Conservation (phyloP, 2,888 invertebrate genomes). For the Synanthedon myopaeformis region DNA sequence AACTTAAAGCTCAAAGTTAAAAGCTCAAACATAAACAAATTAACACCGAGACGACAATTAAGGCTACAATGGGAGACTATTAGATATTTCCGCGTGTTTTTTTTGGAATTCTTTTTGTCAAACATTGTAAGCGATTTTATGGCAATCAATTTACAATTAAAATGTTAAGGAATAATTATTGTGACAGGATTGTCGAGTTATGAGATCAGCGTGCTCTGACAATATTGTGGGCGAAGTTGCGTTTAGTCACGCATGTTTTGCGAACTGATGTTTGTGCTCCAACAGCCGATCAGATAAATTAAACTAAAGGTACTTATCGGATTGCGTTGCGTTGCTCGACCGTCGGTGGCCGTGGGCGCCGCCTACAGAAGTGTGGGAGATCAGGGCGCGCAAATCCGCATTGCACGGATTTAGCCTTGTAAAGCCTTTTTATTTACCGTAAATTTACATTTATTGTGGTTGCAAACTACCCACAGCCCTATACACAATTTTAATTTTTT, state of each 20-base stretch:
- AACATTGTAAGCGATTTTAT: slow-evolving; percentile 4
- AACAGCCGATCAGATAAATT: neutral
- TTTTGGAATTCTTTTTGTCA: neutral
- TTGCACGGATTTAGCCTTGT: slow-evolving; percentile 43
- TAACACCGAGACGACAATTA: too few relatives aligned
- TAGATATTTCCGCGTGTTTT: neutral
- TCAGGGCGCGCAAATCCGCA: slow-evolving; percentile 52
- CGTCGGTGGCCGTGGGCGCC: slow-evolving; percentile 12
- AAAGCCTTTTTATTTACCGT: slow-evolving; percentile 18
- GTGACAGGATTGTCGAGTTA: slow-evolving; percentile 40
- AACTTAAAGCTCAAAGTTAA: too few relatives aligned
- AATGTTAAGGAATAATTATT: slow-evolving; percentile 42
- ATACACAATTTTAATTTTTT: too few relatives aligned
- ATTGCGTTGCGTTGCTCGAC: neutral
- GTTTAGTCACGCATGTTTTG: neutral
- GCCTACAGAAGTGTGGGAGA: slow-evolving; percentile 30
- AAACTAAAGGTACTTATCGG: neutral
- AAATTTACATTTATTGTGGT: slow-evolving; percentile 21
- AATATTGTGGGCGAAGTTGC: neutral
- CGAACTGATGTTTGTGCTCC: neutral
- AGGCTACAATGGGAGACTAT: too few relatives aligned
- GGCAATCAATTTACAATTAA: slow-evolving; percentile 44
- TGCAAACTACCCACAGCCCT: too few relatives aligned
- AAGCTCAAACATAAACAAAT: too few relatives aligned
- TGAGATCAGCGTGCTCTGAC: slow-evolving; percentile 36